Evolutionary conservation across 2,113 vertebrate genomes (phyloP).

Genomic region (Eptatretus burgeri): DNA sequence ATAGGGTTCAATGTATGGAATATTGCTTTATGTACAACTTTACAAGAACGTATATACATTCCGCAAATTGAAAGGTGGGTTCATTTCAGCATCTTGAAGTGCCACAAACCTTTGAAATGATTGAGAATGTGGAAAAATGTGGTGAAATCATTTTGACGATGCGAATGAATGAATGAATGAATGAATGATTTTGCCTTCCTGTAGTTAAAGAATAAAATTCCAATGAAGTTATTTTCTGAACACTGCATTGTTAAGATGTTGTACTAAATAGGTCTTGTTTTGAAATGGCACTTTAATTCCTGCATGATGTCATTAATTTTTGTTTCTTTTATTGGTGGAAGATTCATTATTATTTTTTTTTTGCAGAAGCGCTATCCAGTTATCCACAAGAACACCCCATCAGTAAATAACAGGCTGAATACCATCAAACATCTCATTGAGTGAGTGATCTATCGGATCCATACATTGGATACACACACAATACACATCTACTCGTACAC

Average conservation of each 20-base stretch:
- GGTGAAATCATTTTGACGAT: background rate
- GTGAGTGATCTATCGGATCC: conserved; percentile 20
- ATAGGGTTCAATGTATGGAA: too few relatives aligned
- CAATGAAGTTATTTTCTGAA: conserved; percentile 8
- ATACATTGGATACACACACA: too few relatives aligned
- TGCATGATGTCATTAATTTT: conserved; percentile 3
- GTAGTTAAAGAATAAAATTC: background rate
- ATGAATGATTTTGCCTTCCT: background rate
- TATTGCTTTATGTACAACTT: too few relatives aligned
- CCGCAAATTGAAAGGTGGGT: too few relatives aligned
- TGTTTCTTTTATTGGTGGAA: background rate
- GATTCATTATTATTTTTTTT: conserved; percentile 7
- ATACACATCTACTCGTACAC: too few relatives aligned
- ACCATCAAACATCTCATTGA: conserved; percentile 62
- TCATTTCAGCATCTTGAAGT: too few relatives aligned
- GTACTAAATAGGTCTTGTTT: background rate
- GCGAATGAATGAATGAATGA: too few relatives aligned
- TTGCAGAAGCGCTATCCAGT: conserved; percentile 29
- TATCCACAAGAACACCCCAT: conserved; percentile 69
- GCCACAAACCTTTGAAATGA: too few relatives aligned
- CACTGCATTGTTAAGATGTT: background rate
- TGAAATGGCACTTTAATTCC: conserved; percentile 1
- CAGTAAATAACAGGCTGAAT: conserved; percentile 53
- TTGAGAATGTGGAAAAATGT: too few relatives aligned
- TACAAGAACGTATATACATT: too few relatives aligned